phyloP scores from a whole-genome alignment of 1,140 invertebrate species.

The Spodoptera frugiperda region DNA sequence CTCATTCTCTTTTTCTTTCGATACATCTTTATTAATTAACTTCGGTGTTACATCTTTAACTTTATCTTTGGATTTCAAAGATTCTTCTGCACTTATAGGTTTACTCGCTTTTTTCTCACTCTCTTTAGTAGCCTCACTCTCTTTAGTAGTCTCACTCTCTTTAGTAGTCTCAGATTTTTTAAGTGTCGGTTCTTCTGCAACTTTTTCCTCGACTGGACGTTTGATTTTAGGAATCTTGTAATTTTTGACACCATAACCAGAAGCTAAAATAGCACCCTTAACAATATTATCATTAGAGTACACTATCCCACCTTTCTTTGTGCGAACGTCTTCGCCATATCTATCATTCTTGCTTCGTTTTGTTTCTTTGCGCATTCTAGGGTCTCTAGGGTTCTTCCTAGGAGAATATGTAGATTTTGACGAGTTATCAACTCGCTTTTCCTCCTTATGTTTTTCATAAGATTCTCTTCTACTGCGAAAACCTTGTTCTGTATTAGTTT shows the following conservation, averaged over 20 bases:
- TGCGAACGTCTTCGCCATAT: constrained; percentile 48
- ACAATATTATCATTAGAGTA: constrained; percentile 81
- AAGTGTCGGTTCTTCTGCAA: not conserved
- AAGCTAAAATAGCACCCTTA: constrained; percentile 73
- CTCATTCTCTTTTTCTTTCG: not conserved
- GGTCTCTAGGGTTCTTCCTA: constrained; percentile 61
- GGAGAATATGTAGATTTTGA: constrained; percentile 52
- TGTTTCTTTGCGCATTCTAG: constrained; percentile 59
- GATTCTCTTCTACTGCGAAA: constrained; percentile 48
- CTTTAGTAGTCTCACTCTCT: constrained; percentile 36
- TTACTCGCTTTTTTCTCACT: constrained; percentile 21
- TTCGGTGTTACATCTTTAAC: not conserved
- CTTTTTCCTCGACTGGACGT: constrained; percentile 61
- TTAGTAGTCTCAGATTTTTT: constrained; percentile 39
- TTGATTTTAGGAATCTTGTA: constrained; percentile 89
- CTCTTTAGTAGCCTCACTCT: constrained; percentile 31
- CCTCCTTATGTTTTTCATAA: constrained; percentile 43
- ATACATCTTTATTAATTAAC: not conserved
- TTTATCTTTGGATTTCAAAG: constrained; percentile 3
- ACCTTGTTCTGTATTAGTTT: not conserved
- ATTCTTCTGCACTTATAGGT: constrained; percentile 21
- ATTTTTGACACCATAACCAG: constrained; percentile 87
- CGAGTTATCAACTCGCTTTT: constrained; percentile 14
- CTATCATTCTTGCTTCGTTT: constrained; percentile 52
- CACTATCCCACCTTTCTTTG: constrained; percentile 70